Base-by-base conservation (phyloP, 1,140 invertebrate genomes). In the Drosophila mauritiana region DNA sequence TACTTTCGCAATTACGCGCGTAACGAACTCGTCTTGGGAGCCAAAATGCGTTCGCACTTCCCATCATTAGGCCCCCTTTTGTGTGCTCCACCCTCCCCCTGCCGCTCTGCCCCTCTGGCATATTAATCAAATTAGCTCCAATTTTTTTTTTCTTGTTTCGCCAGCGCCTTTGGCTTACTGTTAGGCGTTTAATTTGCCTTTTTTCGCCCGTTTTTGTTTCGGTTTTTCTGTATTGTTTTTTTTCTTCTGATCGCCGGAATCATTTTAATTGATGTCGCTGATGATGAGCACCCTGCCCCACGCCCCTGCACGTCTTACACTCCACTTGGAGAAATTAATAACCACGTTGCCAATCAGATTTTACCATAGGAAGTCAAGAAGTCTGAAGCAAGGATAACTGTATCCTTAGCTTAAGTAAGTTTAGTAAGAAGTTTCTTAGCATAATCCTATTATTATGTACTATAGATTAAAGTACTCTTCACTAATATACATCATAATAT, bases 111-210 rank as follows among this genome's bases (percentile, higher is more conserved):
- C 63, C 20, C 31, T 3, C 5, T 73, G 52, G 78, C 82, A 89
- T 77, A 88, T 88, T 88, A 88, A 88, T 88, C 83, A 88, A 88
- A 88, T 88, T 83, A 89, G 84, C 70, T 88, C 76, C 79, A 88
- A 83, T 88, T 88, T 80, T 78, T 84, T 82, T 36, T n/a, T 39
- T 5, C 13, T 57, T 4, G 2, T 27, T 27, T 63, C 42, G 17
- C 36, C 61, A 59, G 25, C 11, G 80, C 80, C 76, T 58, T 75
- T 69, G 59, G 62, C 68, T 62, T 58, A 69, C 67, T 81, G 79
- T 85, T 85, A 85, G 81, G 82, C 68, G 70, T 76, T 61, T 58
- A 52, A 76, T 68, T 49, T 51, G 22, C 40, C 15, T 65, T 61
- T 59, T 63, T 45, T 17, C 48, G 55, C 31, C 36, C 42, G 42